A percentile compares a stretch with the other conserved stretches of the same genome.
phyloP scores from a whole-genome alignment of 2,113 vertebrate genomes.

The Cochlearius cochlearius region DNA sequence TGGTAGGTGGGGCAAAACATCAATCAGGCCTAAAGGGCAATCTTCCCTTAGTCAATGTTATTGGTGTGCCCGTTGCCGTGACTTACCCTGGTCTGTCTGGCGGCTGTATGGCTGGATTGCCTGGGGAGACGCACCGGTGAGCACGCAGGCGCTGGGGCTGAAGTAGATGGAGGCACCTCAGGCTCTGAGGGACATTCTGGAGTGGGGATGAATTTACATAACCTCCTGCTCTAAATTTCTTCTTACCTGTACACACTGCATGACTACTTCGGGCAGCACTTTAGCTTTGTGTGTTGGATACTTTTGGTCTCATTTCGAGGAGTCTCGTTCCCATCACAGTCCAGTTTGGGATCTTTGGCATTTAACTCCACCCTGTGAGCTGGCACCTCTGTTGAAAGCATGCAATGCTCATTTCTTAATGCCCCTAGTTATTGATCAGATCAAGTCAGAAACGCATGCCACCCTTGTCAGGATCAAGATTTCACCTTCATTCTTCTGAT shows the following conservation, averaged over 20 bases:
- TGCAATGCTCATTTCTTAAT: background rate
- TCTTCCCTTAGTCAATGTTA: background rate
- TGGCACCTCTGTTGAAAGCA: background rate
- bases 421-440: background rate
- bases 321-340: background rate
- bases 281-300: background rate
- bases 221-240: background rate
- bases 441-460: fast-evolving
- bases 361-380: background rate
- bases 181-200: background rate
- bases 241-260: background rate
- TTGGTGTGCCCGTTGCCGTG: background rate
- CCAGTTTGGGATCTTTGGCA: background rate
- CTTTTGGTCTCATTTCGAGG: background rate
- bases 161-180: background rate
- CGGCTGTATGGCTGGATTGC: fast-evolving
- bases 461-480: background rate
- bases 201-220: background rate
- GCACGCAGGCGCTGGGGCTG: background rate
- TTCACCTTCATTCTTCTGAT: background rate
- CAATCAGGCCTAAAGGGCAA: background rate
- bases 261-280: background rate
- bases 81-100: background rate
- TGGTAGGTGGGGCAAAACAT: background rate
- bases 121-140: background rate